Percentiles rank a stretch among this genome's conserved stretches.
Evolutionary conservation across 2,888 invertebrate genomes (phyloP).

Genomic region (Cloeon dipterum): DNA sequence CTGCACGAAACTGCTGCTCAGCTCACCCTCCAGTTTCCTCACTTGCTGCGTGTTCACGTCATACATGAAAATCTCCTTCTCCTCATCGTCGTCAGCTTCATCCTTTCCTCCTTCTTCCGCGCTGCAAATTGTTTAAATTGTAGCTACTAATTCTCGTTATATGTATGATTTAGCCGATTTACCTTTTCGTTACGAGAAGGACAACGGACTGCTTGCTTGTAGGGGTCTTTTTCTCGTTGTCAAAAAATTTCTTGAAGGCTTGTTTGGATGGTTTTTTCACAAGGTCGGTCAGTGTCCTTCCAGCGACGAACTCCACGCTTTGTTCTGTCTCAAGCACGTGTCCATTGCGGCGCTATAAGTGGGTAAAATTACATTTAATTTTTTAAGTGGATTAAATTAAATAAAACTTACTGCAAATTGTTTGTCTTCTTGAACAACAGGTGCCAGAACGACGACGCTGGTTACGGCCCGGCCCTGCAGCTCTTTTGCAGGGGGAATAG

Average conservation of each 20-base stretch:
- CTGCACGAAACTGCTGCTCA: slow-evolving; percentile 64
- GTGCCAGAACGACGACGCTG: slow-evolving; percentile 66
- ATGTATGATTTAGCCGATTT: slow-evolving; percentile 14
- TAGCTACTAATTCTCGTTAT: no score
- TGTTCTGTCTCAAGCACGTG: slow-evolving; percentile 9
- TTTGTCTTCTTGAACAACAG: slow-evolving; percentile 26
- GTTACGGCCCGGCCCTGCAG: slow-evolving; percentile 53
- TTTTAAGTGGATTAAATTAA: no score
- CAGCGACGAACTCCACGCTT: slow-evolving; percentile 4
- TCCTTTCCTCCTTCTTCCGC: no score
- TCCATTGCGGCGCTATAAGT: slow-evolving; percentile 2
- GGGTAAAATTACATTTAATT: no score
- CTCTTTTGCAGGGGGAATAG: slow-evolving; percentile 55
- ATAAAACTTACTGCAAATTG: neutral
- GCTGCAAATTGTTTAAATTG: neutral
- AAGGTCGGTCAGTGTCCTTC: slow-evolving; percentile 33
- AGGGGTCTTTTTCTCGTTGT: slow-evolving; percentile 48
- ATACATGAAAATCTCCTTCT: slow-evolving; percentile 68
- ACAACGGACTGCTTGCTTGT: slow-evolving; percentile 59
- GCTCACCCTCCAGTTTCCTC: slow-evolving; percentile 54
- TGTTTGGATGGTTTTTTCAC: slow-evolving; percentile 50
- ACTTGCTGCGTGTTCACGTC: slow-evolving; percentile 50
- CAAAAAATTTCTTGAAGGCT: slow-evolving; percentile 59
- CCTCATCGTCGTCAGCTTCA: slow-evolving; percentile 19
- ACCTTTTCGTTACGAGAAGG: slow-evolving; percentile 52